Base-by-base conservation (phyloP, 2,888 invertebrate genomes). In the Xylophagus ater region DNA sequence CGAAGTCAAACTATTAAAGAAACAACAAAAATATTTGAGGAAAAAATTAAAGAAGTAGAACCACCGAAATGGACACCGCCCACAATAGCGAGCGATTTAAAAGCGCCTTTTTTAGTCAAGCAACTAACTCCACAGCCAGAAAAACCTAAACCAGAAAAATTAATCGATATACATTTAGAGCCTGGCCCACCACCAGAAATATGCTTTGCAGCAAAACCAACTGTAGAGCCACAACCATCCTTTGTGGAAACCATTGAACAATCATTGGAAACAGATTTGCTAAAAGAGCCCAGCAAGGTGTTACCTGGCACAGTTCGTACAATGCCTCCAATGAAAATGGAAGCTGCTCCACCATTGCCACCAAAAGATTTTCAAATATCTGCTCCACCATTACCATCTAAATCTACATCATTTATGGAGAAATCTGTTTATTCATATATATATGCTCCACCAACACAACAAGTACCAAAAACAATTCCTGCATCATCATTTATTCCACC, bases 111-210 rank as follows among this genome's bases (percentile, higher is more conserved):
- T 35, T 51, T 72, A 29, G 70, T 71, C 0, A 69, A 62, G 41
- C 67, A 62, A 40, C 54, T 57, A 2, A 53, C 60, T 40, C 55
- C 61, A 4, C 56, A 55, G 15, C 42, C 52, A 14, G 45, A 31
- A 24, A 43, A 54, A 47, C 62, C 65, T 13, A 60, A 62, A 8
- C 65, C 65, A 48, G 62, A 66, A 49, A 64, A 65, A 21, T 56
- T 69, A 7, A 59, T 69, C 46, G 70, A 70, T 48, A 60, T 74
- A 4, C 60, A 67, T 46, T 53, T 79, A n/a, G 71, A 76, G 53
- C 79, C 78, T 0, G 80, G 78, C 4, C 68, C 77, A 9, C 76
- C 78, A 4, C 78, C 79, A 12, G 76, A 78, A 61, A 75, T 81
- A 7, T 75, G 70, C 28, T 80, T 70, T 56, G 73, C 74, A 1